Conservation (phyloP, 1,140 invertebrate genomes). For the Stegodyphus dumicola region DNA sequence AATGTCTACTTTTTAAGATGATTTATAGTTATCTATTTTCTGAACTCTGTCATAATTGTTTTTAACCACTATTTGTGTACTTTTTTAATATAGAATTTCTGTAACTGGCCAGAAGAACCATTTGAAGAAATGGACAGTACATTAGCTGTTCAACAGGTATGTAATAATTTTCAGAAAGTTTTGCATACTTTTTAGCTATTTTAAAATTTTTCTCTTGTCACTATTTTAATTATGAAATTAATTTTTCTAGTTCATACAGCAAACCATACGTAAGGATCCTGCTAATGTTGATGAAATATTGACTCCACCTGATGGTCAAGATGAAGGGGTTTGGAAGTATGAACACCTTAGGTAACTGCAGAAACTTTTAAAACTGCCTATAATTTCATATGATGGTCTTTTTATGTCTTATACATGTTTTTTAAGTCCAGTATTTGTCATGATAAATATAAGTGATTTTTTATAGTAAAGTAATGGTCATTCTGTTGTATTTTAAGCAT, state of each 20-base stretch:
- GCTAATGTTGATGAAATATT: slow-evolving; percentile 94
- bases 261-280: slow-evolving; percentile 93
- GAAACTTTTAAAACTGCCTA: background rate
- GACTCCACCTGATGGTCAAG: slow-evolving; percentile 94
- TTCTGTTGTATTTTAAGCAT: too few relatives aligned
- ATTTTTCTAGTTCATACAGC: slow-evolving; percentile 86
- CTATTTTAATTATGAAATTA: background rate
- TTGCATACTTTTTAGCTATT: background rate
- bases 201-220: background rate
- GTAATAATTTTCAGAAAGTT: background rate
- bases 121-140: slow-evolving; percentile 99
- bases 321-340: slow-evolving; percentile 99
- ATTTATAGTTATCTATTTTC: background rate
- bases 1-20: background rate
- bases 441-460: too few relatives aligned
- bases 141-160: slow-evolving; percentile 90
- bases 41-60: background rate
- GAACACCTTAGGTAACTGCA: slow-evolving; percentile 88
- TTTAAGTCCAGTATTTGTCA: too few relatives aligned
- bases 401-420: too few relatives aligned
- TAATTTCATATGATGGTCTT: background rate
- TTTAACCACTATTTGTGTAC: background rate
- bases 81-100: slow-evolving; percentile 76
- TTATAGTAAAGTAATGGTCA: too few relatives aligned
- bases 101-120: slow-evolving; percentile 96